A percentile compares a stretch with the other conserved stretches of the same genome.
These are phyloP conservation scores for Schizaphis graminum DNA, from an alignment of 2,888 invertebrate species.

Conservation along the genomic window DNA sequence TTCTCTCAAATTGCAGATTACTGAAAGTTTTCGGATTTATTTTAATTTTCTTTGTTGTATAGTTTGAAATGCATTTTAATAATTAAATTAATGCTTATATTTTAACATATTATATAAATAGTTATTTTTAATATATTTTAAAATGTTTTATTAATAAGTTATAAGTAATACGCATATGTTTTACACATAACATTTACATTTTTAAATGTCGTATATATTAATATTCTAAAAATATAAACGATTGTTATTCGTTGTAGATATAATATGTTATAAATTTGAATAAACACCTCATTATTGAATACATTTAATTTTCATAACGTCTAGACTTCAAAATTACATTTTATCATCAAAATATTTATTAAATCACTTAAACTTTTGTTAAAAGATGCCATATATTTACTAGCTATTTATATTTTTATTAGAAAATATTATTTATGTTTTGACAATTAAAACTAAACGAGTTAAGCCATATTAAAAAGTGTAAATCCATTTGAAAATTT, in stretches of 20 bases:
- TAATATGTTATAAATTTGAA: constrained; percentile 31
- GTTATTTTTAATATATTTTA: background rate
- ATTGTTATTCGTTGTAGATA: background rate
- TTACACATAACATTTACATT: constrained; percentile 26
- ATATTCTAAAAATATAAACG: constrained; percentile 1
- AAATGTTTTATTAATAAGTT: constrained; percentile 57
- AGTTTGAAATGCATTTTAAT: background rate
- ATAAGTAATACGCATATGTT: background rate
- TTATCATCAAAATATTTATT: constrained; percentile 15
- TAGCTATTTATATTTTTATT: constrained; percentile 2
- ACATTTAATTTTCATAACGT: constrained; percentile 41
- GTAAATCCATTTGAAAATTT: background rate
- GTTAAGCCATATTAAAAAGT: background rate
- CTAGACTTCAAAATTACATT: constrained; percentile 58
- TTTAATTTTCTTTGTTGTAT: background rate
- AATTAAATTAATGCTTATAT: constrained; percentile 2
- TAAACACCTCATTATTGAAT: constrained; percentile 47
- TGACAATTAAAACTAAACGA: background rate
- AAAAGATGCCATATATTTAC: background rate
- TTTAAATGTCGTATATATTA: constrained; percentile 29
- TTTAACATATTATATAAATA: background rate
- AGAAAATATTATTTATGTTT: background rate
- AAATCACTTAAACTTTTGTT: constrained; percentile 7
- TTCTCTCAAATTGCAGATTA: background rate
- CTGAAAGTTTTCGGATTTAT: background rate